Evolutionary conservation across 2,113 vertebrate species (phyloP).

Genomic region (Parotia lawesii): DNA sequence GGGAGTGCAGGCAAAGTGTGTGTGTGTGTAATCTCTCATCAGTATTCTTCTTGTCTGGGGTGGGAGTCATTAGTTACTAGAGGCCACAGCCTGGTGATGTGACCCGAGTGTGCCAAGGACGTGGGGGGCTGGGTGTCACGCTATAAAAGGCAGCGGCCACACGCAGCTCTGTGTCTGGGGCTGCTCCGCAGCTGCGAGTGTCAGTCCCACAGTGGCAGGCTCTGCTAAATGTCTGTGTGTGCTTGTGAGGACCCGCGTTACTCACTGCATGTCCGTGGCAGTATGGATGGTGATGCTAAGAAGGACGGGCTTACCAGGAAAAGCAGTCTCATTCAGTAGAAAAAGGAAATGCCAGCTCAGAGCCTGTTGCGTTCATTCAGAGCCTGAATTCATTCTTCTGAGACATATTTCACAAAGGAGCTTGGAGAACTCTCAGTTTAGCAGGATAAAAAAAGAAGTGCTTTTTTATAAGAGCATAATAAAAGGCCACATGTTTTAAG

Average conservation of each 20-base stretch:
- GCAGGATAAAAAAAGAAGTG: not conserved
- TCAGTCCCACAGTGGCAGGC: conserved; percentile 51
- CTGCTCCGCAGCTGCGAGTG: conserved; percentile 69
- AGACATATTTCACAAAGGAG: not conserved
- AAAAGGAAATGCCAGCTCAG: conserved; percentile 10
- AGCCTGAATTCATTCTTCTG: conserved; percentile 7
- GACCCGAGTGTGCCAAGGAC: not conserved
- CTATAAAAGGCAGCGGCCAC: conserved; percentile 70
- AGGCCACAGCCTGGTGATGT: not conserved
- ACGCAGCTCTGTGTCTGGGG: conserved; percentile 6
- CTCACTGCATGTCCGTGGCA: not conserved
- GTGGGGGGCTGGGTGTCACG: conserved; percentile 34
- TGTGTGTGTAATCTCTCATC: not conserved
- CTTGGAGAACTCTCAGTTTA: not conserved
- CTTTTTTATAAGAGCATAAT: not conserved
- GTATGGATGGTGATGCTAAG: not conserved
- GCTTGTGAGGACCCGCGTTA: not conserved
- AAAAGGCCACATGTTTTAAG: not conserved
- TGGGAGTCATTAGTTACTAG: not conserved
- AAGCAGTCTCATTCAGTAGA: conserved; percentile 38
- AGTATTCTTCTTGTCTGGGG: not conserved
- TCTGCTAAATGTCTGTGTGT: not conserved
- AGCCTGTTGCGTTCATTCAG: conserved; percentile 55
- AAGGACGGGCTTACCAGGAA: conserved; percentile 1
- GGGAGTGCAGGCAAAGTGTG: not conserved